These are phyloP conservation scores for Tetropium fuscum DNA, from an alignment of 2,888 invertebrate genomes.

Conservation along the genomic window DNA sequence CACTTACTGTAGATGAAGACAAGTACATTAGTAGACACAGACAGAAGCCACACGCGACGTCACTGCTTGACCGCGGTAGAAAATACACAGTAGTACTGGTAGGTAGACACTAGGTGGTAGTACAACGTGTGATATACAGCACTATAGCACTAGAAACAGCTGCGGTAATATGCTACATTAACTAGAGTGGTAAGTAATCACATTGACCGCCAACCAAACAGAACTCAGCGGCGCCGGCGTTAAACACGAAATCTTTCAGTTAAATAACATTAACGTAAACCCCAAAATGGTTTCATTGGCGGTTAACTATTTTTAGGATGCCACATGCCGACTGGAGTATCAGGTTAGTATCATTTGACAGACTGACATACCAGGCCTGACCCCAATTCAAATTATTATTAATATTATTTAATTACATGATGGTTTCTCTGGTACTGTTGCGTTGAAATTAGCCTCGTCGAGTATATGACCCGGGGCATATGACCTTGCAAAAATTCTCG, in stretches of 20 bases:
- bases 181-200: slow-evolving; percentile 43
- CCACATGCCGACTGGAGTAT: too few relatives aligned
- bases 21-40: slow-evolving; percentile 65
- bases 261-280: slow-evolving; percentile 6
- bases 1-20: slow-evolving; percentile 64
- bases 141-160: slow-evolving; percentile 55
- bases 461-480: too few relatives aligned
- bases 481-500: too few relatives aligned
- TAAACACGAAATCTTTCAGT: too few relatives aligned
- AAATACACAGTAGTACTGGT: slow-evolving; percentile 55
- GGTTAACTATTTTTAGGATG: too few relatives aligned
- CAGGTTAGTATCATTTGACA: neutral
- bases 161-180: slow-evolving; percentile 50
- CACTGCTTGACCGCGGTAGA: slow-evolving; percentile 53
- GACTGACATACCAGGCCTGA: neutral
- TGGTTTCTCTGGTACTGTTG: too few relatives aligned
- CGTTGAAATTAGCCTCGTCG: too few relatives aligned
- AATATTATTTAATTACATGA: too few relatives aligned
- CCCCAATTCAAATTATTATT: too few relatives aligned
- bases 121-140: slow-evolving; percentile 51
- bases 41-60: slow-evolving; percentile 59
- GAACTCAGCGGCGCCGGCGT: too few relatives aligned
- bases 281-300: too few relatives aligned
- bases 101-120: slow-evolving; percentile 56
- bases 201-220: slow-evolving; percentile 38